Conservation (phyloP, 1,140 invertebrate genomes). For the Zaprionus taronus region DNA sequence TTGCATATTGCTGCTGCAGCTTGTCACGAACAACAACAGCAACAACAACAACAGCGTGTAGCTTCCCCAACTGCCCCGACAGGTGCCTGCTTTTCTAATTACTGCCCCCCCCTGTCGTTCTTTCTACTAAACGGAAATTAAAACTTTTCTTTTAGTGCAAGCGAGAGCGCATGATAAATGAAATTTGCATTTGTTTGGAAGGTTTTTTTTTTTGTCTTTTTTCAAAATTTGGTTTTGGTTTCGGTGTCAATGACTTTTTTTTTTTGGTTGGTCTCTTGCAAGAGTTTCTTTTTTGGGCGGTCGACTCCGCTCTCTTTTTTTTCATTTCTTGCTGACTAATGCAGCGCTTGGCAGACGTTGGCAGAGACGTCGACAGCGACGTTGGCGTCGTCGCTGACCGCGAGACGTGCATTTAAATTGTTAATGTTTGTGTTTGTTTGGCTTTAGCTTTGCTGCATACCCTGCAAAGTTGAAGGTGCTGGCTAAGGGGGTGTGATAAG, state of each 20-base stretch:
- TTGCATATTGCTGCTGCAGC: not conserved
- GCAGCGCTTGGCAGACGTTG: slow-evolving; percentile 19
- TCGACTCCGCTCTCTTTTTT: slow-evolving; percentile 58
- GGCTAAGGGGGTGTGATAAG: not conserved
- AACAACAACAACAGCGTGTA: slow-evolving; percentile 8
- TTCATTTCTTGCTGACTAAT: slow-evolving; percentile 62
- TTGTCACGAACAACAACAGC: not conserved
- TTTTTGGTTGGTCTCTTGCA: slow-evolving; percentile 65
- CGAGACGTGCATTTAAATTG: slow-evolving; percentile 62
- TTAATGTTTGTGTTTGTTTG: slow-evolving; percentile 34
- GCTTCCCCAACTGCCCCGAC: slow-evolving; percentile 8
- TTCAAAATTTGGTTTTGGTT: slow-evolving; percentile 31
- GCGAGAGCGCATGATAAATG: not conserved
- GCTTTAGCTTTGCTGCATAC: slow-evolving; percentile 29
- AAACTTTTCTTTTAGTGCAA: slow-evolving; percentile 20
- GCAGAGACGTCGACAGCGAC: slow-evolving; percentile 9
- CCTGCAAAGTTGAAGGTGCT: slow-evolving; percentile 10
- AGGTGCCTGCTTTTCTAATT: slow-evolving; percentile 42
- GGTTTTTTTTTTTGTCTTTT: slow-evolving; percentile 35
- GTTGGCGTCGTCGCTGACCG: slow-evolving; percentile 29
- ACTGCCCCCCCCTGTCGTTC: not conserved
- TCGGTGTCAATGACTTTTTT: slow-evolving; percentile 74
- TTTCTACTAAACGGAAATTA: slow-evolving; percentile 23
- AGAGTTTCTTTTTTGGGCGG: slow-evolving; percentile 71
- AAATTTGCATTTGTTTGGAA: slow-evolving; percentile 53